A percentile compares a stretch with the other conserved stretches of the same genome.
These are phyloP conservation scores for Hystrix cristata DNA, from an alignment of 2,113 vertebrate genomes.

Conservation along the genomic window DNA sequence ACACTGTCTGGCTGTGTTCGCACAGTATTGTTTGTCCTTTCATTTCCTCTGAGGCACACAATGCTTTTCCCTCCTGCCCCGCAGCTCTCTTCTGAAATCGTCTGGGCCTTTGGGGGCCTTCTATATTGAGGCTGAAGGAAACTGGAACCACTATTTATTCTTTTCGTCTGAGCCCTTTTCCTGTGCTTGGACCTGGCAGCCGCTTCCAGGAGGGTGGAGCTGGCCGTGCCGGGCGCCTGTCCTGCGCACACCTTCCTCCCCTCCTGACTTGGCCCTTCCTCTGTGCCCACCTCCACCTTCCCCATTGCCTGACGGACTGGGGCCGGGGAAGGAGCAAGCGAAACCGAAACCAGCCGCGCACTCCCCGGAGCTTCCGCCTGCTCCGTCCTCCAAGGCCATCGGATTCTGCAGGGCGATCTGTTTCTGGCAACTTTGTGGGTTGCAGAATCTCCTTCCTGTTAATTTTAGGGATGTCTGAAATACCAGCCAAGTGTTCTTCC, in stretches of 20 bases:
- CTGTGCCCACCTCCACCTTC: background rate
- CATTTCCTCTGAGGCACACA: conserved; percentile 81
- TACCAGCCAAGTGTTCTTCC: conserved; percentile 20
- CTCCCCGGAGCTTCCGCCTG: background rate
- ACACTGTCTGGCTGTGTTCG: conserved; percentile 74
- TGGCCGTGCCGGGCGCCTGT: background rate
- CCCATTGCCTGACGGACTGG: background rate
- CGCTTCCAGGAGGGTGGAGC: background rate
- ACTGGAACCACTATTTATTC: background rate
- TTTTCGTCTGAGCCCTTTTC: conserved; percentile 64
- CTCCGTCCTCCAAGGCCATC: background rate
- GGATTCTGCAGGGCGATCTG: background rate
- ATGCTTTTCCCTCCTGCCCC: conserved; percentile 82
- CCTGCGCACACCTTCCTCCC: too few species aligned
- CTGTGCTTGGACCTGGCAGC: background rate
- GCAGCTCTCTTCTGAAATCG: conserved; percentile 73
- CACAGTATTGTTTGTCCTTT: conserved; percentile 83
- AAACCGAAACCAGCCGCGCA: background rate
- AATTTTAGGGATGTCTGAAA: conserved; percentile 36
- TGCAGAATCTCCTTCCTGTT: background rate
- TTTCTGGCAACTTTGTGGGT: conserved; percentile 2
- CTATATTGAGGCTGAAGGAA: conserved; percentile 73
- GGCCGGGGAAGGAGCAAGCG: background rate
- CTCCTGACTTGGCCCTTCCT: background rate
- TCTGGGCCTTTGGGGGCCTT: conserved; percentile 64